Evolutionary conservation across 2,888 invertebrate genomes (phyloP).

Genomic region (Torymus auratus): DNA sequence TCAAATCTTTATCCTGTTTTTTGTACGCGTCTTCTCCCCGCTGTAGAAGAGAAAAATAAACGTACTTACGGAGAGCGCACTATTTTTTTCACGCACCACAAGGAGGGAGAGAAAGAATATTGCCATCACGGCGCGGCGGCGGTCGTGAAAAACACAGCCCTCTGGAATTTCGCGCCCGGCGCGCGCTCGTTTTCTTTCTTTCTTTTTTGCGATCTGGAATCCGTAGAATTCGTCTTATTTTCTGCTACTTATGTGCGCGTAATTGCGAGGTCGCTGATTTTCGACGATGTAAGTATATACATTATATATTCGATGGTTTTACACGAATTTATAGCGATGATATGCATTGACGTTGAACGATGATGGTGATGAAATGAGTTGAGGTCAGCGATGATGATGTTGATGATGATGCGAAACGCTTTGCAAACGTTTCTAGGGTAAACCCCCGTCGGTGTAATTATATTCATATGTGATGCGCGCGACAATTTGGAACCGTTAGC

Average conservation of each 20-base stretch:
- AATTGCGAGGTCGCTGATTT: not conserved
- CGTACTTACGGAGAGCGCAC: not conserved
- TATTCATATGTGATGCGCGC: constrained; percentile 1
- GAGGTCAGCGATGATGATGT: not conserved
- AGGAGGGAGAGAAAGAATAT: not conserved
- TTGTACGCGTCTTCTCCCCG: too few species aligned
- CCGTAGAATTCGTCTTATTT: too few species aligned
- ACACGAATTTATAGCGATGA: constrained; percentile 6
- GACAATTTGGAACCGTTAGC: constrained; percentile 13
- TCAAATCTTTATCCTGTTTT: not conserved
- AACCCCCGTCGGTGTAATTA: constrained; percentile 43
- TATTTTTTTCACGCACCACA: constrained; percentile 14
- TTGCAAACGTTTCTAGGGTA: constrained; percentile 75
- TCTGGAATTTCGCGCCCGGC: too few species aligned
- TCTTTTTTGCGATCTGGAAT: too few species aligned
- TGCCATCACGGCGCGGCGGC: not conserved
- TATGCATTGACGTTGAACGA: constrained; percentile 22
- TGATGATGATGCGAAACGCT: constrained; percentile 60
- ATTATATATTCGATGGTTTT: not conserved
- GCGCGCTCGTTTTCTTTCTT: too few species aligned
- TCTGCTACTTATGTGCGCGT: not conserved
- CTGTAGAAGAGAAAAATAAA: not conserved
- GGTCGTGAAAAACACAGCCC: not conserved
- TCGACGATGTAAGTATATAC: not conserved
- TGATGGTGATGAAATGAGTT: not conserved